Percentiles rank a stretch among this genome's conserved stretches.
Conservation (phyloP, 30 jellyfish, hydroid and myxozoan species). For the Pseudorhiza aurosa region DNA sequence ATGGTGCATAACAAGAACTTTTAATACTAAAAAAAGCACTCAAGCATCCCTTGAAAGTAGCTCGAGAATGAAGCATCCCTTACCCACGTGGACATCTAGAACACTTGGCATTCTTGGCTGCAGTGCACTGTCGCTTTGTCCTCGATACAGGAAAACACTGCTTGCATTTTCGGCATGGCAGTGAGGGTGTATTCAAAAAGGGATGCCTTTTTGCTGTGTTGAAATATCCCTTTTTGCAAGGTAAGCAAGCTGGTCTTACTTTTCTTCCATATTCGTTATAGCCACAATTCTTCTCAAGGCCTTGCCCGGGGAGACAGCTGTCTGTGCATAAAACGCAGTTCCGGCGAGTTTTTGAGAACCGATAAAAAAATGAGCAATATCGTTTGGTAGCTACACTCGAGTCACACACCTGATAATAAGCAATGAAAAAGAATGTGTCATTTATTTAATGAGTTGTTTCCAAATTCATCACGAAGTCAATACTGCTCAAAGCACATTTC, state of each 20-base stretch:
- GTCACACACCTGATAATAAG: not conserved
- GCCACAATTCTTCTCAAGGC: slow-evolving; percentile 45
- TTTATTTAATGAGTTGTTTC: no score
- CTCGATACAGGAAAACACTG: slow-evolving; percentile 44
- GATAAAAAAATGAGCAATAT: slow-evolving; percentile 41
- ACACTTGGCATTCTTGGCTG: slow-evolving; percentile 34
- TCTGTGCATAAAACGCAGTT: slow-evolving; percentile 45
- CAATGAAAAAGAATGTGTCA: no score
- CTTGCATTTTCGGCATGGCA: slow-evolving; percentile 30
- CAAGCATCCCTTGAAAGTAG: no score
- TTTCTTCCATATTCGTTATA: slow-evolving; percentile 37
- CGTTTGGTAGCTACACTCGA: not conserved
- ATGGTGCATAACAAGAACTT: not conserved
- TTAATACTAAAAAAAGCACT: no score
- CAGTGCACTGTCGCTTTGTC: slow-evolving; percentile 13
- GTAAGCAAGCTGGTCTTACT: slow-evolving; percentile 17
- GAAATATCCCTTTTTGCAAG: slow-evolving; percentile 46
- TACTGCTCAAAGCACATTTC: no score
- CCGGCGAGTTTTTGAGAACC: slow-evolving; percentile 11
- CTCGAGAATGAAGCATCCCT: no score
- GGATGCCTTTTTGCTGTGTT: not conserved
- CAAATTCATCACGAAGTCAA: no score
- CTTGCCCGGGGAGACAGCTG: slow-evolving; percentile 31
- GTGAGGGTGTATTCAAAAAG: slow-evolving; percentile 8
- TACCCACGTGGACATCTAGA: slow-evolving; percentile 62